These are phyloP conservation scores for Dynastes hyllus DNA, from an alignment of 2,888 invertebrate species.

Conservation along the genomic window DNA sequence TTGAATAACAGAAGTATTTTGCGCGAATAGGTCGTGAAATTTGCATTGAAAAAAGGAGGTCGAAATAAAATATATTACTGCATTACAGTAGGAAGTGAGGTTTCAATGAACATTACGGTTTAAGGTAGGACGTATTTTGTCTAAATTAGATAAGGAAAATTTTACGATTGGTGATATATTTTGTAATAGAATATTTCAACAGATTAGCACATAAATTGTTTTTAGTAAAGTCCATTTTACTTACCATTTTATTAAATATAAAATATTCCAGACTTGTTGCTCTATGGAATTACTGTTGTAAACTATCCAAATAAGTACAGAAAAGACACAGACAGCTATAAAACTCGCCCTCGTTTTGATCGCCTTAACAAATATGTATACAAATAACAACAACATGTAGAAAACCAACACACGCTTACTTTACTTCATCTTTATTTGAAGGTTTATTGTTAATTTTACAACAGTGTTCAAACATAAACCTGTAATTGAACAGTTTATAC, in stretches of 20 bases:
- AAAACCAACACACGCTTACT: neutral
- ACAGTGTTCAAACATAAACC: neutral
- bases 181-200: neutral
- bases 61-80: neutral
- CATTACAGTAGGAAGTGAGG: neutral
- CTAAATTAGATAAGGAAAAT: neutral
- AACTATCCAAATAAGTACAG: too few relatives aligned
- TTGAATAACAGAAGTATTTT: slow-evolving; percentile 11
- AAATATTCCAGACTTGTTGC: too few relatives aligned
- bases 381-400: too few relatives aligned
- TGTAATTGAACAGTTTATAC: slow-evolving; percentile 4
- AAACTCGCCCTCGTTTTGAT: too few relatives aligned
- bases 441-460: slow-evolving; percentile 9
- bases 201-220: neutral
- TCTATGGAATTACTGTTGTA: too few relatives aligned
- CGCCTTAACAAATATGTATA: too few relatives aligned
- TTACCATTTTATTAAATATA: too few relatives aligned
- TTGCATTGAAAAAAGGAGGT: slow-evolving; percentile 7
- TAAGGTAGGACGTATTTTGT: neutral
- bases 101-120: neutral
- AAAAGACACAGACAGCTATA: too few relatives aligned
- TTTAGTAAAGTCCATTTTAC: neutral
- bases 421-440: neutral
- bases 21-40: neutral
- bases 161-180: neutral